These are phyloP conservation scores for Triplophysa tibetana DNA, from an alignment of 2,113 vertebrate species.

Conservation along the genomic window DNA sequence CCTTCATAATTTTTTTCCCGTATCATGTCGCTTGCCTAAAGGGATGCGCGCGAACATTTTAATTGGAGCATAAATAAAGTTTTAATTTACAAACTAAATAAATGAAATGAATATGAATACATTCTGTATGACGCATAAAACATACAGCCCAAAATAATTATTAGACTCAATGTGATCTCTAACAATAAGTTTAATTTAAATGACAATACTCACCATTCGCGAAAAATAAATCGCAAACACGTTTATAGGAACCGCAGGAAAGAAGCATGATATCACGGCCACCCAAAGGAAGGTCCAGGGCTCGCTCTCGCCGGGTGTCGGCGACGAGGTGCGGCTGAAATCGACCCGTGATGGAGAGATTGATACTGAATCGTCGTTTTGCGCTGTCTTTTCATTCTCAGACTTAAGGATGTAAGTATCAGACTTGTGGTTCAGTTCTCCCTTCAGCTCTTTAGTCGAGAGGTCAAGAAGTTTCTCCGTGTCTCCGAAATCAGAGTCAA, in stretches of 20 bases:
- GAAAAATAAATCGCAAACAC: constrained; percentile 88
- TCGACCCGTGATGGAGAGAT: constrained; percentile 78
- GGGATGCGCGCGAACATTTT: not conserved
- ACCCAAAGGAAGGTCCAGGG: constrained; percentile 86
- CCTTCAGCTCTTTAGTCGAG: constrained; percentile 62
- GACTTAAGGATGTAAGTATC: constrained; percentile 76
- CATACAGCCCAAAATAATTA: no score
- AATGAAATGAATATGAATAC: no score
- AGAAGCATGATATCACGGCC: constrained; percentile 90
- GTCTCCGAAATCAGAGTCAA: constrained; percentile 78
- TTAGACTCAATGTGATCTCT: no score
- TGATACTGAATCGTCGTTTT: constrained; percentile 69
- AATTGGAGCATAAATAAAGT: no score
- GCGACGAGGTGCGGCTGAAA: constrained; percentile 78
- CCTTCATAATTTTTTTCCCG: constrained; percentile 80
- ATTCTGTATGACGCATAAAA: no score
- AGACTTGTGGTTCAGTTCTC: constrained; percentile 72
- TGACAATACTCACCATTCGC: constrained; percentile 83
- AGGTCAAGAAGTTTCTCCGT: constrained; percentile 81
- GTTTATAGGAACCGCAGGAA: constrained; percentile 88
- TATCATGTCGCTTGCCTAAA: constrained; percentile 79
- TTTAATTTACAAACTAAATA: no score
- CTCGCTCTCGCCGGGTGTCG: constrained; percentile 68
- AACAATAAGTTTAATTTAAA: no score
- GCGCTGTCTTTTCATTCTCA: constrained; percentile 80